Conservation (phyloP, 2,797 vertebrate species). For the Ciconia nigra region DNA sequence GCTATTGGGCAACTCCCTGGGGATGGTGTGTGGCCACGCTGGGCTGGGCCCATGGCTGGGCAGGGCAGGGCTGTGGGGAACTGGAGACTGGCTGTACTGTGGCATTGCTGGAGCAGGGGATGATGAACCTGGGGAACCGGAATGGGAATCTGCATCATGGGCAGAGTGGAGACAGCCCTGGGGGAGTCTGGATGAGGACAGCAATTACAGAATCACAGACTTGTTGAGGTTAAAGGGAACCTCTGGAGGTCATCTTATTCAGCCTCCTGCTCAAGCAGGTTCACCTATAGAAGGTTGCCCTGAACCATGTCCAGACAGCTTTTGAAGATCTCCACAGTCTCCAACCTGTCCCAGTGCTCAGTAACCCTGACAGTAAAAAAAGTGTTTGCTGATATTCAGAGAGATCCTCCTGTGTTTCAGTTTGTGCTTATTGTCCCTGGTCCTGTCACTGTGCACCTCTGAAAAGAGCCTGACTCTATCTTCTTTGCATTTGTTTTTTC, state of each 20-base stretch:
- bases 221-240: not conserved
- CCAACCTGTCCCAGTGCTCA: not conserved
- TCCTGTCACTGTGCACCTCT: not conserved
- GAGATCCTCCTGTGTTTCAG: not conserved
- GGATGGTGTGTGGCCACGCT: rapidly evolving
- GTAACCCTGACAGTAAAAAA: not conserved
- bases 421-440: not conserved
- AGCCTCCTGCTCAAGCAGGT: not conserved
- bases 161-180: no score
- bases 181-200: not conserved
- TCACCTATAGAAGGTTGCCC: not conserved
- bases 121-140: not conserved
- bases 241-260: not conserved
- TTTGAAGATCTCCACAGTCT: not conserved
- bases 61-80: not conserved
- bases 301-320: not conserved
- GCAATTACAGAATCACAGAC: not conserved
- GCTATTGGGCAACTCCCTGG: not conserved
- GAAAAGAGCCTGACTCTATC: not conserved
- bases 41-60: no score
- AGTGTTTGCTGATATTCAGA: not conserved
- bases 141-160: not conserved
- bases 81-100: not conserved
- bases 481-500: not conserved
- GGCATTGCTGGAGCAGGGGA: not conserved